A percentile compares a stretch with the other conserved stretches of the same genome.
These are phyloP conservation scores for Galendromus occidentalis DNA, from an alignment of 1,140 invertebrate species.

Conservation along the genomic window DNA sequence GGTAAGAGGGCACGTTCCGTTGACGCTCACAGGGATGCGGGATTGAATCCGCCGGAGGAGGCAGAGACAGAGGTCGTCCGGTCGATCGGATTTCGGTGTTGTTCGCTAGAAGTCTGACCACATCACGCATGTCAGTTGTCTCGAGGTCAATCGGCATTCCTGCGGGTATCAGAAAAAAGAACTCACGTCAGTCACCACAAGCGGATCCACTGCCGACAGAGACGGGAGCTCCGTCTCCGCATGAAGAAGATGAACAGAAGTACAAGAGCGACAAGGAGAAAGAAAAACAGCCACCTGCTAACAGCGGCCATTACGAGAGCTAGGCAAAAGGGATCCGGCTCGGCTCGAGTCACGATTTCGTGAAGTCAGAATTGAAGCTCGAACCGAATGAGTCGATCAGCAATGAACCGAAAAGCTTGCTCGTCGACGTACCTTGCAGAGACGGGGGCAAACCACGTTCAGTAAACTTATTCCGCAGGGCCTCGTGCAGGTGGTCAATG, in stretches of 20 bases:
- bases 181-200: not conserved
- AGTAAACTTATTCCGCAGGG: constrained; percentile 23
- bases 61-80: not conserved
- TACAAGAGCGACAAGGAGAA: no score
- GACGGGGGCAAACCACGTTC: constrained; percentile 21
- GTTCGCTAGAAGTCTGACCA: constrained; percentile 6
- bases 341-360: not conserved
- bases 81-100: not conserved
- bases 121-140: constrained; percentile 3
- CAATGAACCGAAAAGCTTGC: not conserved
- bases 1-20: constrained; percentile 3
- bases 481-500: constrained; percentile 26
- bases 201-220: not conserved
- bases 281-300: no score
- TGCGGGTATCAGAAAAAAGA: not conserved
- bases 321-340: not conserved
- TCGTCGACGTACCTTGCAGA: constrained; percentile 20
- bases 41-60: not conserved
- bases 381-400: not conserved
- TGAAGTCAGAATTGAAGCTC: not conserved
- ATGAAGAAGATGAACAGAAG: no score
- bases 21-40: constrained; percentile 3
- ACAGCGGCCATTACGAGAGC: no score
- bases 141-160: constrained; percentile 4
- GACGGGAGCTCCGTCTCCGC: no score